Evolutionary conservation across 2,888 invertebrate species (phyloP).

Genomic region (Smittia sp.): DNA sequence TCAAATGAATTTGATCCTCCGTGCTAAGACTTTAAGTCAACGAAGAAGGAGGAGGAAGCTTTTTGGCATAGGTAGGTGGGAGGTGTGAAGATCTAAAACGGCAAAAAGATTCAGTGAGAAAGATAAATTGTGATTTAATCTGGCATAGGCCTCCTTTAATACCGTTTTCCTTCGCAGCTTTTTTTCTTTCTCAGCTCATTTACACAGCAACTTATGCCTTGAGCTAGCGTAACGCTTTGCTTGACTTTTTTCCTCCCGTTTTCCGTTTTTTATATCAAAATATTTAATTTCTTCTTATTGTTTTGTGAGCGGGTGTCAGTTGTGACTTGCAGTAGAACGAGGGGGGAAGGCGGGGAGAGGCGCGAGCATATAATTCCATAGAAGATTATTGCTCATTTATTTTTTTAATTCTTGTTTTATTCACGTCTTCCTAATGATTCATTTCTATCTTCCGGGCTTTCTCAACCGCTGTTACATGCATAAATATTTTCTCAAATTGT

Average conservation of each 20-base stretch:
- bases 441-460: not conserved
- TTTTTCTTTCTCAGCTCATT: conserved; percentile 13
- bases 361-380: not conserved
- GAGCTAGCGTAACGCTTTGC: not conserved
- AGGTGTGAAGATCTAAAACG: conserved; percentile 18
- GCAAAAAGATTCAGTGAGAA: conserved; percentile 4
- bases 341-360: too few species aligned
- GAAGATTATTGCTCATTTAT: conserved; percentile 23
- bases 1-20: not conserved
- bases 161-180: not conserved
- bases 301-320: not conserved
- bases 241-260: not conserved
- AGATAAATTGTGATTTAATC: conserved; percentile 35
- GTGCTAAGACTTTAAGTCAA: not conserved
- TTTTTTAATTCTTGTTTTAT: conserved; percentile 19
- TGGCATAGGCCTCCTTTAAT: not conserved
- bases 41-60: not conserved
- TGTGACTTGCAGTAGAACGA: too few species aligned
- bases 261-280: not conserved
- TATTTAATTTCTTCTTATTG: conserved; percentile 5
- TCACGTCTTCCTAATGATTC: conserved; percentile 11
- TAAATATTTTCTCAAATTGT: not conserved
- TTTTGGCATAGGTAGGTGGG: not conserved
- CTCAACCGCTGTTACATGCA: not conserved
- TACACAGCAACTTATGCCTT: not conserved